Conservation (phyloP, 1,140 invertebrate species). For the Nephila pilipes region DNA sequence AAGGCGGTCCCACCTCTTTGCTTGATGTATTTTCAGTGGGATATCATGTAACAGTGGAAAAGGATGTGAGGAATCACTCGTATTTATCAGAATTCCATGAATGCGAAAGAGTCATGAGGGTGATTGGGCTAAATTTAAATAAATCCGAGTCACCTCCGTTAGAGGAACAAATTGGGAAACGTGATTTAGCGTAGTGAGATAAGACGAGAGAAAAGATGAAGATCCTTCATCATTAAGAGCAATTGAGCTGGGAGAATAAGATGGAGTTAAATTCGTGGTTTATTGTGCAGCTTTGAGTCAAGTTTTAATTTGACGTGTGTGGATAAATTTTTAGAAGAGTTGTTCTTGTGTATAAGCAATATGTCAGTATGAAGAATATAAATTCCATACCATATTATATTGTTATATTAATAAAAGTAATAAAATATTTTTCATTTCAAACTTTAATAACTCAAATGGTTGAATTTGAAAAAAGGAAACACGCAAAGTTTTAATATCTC, state of each 20-base stretch:
- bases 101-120: neutral
- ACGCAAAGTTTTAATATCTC: too few relatives aligned
- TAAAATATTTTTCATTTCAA: too few relatives aligned
- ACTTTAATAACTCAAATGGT: too few relatives aligned
- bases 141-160: neutral
- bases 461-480: too few relatives aligned
- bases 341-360: neutral
- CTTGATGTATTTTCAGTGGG: conserved; percentile 22
- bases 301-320: neutral
- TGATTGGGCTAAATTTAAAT: neutral
- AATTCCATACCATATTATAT: too few relatives aligned
- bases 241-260: neutral
- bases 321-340: neutral
- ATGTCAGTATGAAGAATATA: too few relatives aligned
- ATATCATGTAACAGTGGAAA: neutral
- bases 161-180: neutral
- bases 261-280: neutral
- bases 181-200: neutral
- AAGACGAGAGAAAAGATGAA: neutral
- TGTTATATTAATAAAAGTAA: too few relatives aligned
- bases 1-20: neutral
- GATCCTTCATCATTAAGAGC: neutral
- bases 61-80: conserved; percentile 11
- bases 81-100: neutral
- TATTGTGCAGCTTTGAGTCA: neutral